Evolutionary conservation across 2,888 invertebrate species (phyloP).

Genomic region (Xanthostigma xanthostigma): DNA sequence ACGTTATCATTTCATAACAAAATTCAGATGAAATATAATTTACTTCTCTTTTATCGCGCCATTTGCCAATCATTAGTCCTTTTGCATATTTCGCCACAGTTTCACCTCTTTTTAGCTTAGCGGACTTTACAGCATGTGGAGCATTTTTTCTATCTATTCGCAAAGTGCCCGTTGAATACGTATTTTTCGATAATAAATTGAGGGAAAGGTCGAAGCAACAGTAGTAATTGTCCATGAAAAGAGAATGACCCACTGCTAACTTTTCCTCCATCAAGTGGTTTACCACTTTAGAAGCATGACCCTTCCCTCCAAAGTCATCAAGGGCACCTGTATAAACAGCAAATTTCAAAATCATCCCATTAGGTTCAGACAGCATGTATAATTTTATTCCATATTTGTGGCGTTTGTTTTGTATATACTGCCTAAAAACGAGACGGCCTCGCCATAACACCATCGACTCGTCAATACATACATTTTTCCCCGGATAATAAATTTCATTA

Average conservation of each 20-base stretch:
- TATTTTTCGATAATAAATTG: constrained; percentile 11
- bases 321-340: constrained; percentile 9
- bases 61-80: neutral
- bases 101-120: constrained; percentile 12
- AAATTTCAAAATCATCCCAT: constrained; percentile 17
- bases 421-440: neutral
- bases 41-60: too few relatives aligned
- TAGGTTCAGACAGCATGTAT: constrained; percentile 21
- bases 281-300: constrained; percentile 13
- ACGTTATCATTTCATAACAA: neutral
- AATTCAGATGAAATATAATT: too few relatives aligned
- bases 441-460: neutral
- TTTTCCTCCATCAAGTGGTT: constrained; percentile 11
- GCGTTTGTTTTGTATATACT: neutral
- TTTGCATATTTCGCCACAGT: too few relatives aligned
- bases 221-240: constrained; percentile 17
- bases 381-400: constrained; percentile 18
- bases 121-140: constrained; percentile 8
- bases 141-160: too few relatives aligned
- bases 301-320: constrained; percentile 6
- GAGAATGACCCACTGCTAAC: constrained; percentile 12
- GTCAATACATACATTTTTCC: neutral
- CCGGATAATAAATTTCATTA: neutral
- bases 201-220: constrained; percentile 13
- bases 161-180: constrained; percentile 13